Percentiles rank a stretch among this genome's conserved stretches.
Conservation (phyloP, 2,113 vertebrate genomes). For the Copsychus sechellarum region DNA sequence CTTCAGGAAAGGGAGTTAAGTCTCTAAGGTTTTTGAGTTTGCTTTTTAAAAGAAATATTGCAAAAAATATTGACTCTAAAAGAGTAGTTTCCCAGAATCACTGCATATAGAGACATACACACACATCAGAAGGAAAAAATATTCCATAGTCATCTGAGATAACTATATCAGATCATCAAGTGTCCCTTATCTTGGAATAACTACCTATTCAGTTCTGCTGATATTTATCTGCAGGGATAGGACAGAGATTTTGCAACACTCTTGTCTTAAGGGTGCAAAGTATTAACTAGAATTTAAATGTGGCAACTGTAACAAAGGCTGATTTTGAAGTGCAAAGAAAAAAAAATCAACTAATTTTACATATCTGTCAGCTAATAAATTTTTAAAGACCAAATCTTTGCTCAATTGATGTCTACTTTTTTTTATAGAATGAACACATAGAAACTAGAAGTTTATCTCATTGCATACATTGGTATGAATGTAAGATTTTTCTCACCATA, state of each 20-base stretch:
- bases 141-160: not conserved
- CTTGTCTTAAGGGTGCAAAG: not conserved
- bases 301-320: not conserved
- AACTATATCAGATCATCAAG: not conserved
- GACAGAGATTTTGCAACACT: not conserved
- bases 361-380: not conserved
- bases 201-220: not conserved
- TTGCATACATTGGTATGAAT: not conserved
- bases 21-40: not conserved
- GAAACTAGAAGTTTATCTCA: not conserved
- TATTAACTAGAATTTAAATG: not conserved
- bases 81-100: not conserved
- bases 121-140: not conserved
- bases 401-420: not conserved
- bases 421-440: accelerated
- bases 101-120: not conserved
- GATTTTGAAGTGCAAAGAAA: not conserved
- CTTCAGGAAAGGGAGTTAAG: not conserved
- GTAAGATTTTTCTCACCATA: not conserved
- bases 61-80: not conserved
- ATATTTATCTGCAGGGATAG: not conserved
- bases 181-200: not conserved
- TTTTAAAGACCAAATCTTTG: not conserved
- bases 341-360: not conserved
- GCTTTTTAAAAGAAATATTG: not conserved